Base-by-base conservation (phyloP, 2,113 vertebrate genomes). In the Bothrops jararaca region DNA sequence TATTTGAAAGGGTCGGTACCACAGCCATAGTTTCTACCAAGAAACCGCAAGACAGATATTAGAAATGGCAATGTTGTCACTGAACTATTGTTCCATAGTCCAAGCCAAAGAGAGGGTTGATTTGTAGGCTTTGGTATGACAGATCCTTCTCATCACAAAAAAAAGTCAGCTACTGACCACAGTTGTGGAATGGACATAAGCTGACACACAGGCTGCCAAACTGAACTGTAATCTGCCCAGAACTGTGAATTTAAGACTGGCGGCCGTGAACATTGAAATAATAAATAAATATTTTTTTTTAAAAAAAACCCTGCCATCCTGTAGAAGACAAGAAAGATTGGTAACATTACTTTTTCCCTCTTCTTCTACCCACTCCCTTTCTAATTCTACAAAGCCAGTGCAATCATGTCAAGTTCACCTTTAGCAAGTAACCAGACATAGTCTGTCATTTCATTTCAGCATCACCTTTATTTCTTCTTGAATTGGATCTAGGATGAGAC, bases 381-480 rank as follows among this genome's bases (percentile, higher is more conserved):
- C 2, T 29, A 39, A 39, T 85, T 89, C 53, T 52, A 56, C 22
- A 86, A 86, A 74, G 69, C 26, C 91, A 50, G 39, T 58, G 53
- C 64, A 54, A 20, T 45, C 1, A 9, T 34, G 11, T 64, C 42
- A 20, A 42, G 23, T 50, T 86, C n/a, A 80, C 92, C 88, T 85
- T 86, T 85, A 52, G 88, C 92, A 42, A 90, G 89, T 86, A 86
- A 39, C 74, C 88, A 53, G 80, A 29, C 48, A 85, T 85, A 86
- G 22, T 56, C 52, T 74, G 52, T 26, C 88, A 89, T 57, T 53
- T 92, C 86, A 60, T 69, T 50, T 93, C 23, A 13, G 48, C 45
- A n/a, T 93, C 92, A 93, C 89, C 89, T 93, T 90, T 89, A 93
- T 93, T 90, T 93, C 92, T 93, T 93, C 92, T 93, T 93, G 92